phyloP scores from a whole-genome alignment of 1,140 invertebrate species.

The Parasteatoda tepidariorum region DNA sequence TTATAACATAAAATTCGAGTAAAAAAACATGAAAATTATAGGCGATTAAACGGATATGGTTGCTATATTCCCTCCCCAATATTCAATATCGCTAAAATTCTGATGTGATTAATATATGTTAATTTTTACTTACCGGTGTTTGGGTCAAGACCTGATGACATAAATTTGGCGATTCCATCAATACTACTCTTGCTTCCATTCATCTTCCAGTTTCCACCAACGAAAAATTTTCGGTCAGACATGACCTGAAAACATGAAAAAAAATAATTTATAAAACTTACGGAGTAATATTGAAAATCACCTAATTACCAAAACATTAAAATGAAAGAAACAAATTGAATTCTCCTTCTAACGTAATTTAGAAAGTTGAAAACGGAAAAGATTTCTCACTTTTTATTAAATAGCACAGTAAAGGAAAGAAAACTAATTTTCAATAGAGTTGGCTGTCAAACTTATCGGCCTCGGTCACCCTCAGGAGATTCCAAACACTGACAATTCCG shows the following conservation, averaged over 20 bases:
- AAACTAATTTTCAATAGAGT: not conserved
- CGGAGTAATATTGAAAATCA: not conserved
- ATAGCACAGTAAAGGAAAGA: not conserved
- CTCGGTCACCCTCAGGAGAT: constrained; percentile 29
- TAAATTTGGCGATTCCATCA: constrained; percentile 83
- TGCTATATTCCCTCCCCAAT: not conserved
- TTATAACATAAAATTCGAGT: too few relatives aligned
- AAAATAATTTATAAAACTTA: not conserved
- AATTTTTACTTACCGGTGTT: constrained; percentile 85
- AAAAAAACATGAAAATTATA: too few relatives aligned
- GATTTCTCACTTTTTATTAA: not conserved
- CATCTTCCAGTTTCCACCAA: constrained; percentile 99
- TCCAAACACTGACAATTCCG: constrained; percentile 5
- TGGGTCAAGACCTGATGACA: constrained; percentile 80
- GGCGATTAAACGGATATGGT: too few relatives aligned
- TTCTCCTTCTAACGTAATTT: not conserved
- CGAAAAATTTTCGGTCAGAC: constrained; percentile 87
- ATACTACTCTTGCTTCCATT: constrained; percentile 78
- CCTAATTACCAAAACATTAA: not conserved
- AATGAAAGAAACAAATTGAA: not conserved
- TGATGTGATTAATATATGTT: too few relatives aligned
- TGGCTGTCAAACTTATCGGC: not conserved
- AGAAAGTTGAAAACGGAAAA: not conserved
- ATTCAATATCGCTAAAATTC: not conserved
- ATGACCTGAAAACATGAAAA: constrained; percentile 34